These are phyloP conservation scores for Cepaea nemoralis DNA, from an alignment of 1,140 invertebrate genomes.

Conservation along the genomic window DNA sequence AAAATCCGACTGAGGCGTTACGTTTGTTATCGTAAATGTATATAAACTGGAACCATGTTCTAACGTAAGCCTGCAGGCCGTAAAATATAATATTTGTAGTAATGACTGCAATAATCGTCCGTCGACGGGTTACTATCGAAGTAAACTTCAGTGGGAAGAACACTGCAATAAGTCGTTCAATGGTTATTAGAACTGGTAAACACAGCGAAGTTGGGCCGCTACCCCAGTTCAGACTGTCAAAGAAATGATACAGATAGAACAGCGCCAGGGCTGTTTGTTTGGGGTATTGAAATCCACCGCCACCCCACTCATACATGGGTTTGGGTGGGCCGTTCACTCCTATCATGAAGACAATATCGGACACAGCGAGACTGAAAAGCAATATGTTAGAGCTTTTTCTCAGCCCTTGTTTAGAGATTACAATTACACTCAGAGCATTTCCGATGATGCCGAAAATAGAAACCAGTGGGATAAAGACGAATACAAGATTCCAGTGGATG, in stretches of 20 bases:
- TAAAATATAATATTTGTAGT: not conserved
- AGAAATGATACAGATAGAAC: constrained; percentile 13
- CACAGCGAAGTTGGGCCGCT: constrained; percentile 1
- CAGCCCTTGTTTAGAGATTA: constrained; percentile 7
- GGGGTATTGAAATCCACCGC: not conserved
- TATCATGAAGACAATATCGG: constrained; percentile 21
- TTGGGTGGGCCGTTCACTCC: not conserved
- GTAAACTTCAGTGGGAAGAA: constrained; percentile 19
- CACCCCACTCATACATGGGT: constrained; percentile 1
- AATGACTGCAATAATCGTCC: not conserved
- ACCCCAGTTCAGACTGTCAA: constrained; percentile 5
- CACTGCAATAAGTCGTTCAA: constrained; percentile 20
- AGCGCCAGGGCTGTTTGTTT: not conserved
- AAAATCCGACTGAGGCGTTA: not conserved
- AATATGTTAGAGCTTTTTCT: constrained; percentile 29
- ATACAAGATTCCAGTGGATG: constrained; percentile 19
- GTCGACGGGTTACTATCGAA: not conserved
- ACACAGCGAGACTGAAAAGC: constrained; percentile 9
- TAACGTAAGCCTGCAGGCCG: not conserved
- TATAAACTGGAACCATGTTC: constrained; percentile 21
- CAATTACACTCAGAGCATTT: constrained; percentile 12
- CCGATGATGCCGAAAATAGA: constrained; percentile 12
- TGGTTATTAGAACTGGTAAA: constrained; percentile 13
- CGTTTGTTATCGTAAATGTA: not conserved
- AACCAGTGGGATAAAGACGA: not conserved